Evolutionary conservation across 2,113 vertebrate species (phyloP), one percentile per base, ranked within the genome.

Genomic region (Clarias gariepinus): DNA sequence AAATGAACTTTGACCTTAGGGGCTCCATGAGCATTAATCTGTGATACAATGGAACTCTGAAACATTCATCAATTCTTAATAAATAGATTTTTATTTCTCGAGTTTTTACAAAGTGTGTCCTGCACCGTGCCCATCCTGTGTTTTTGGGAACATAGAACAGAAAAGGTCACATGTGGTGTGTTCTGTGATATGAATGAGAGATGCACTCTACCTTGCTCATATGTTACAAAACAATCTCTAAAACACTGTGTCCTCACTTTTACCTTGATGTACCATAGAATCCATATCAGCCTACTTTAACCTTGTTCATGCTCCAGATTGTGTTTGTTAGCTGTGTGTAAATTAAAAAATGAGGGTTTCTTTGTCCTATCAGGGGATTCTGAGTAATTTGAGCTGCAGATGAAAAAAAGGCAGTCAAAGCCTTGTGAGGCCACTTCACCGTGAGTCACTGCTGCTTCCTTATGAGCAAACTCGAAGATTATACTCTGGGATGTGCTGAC

Each of bases 321-420:
- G 41, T 73, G 57, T n/a, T 82, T 61, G 30, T 57, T 71, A 60
- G n/a, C 64, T 55, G 41, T 30, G 47, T 73, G 73, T 71, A 61
- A 57, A 30, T 57, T 61, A 64, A 74, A 63, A 86, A 86, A 57
- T 84, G 58, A 86, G 41, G 11, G 15, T 83, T 69, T 33, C 82
- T 64, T 79, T 21, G 23, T 86, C 36, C 84, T 30, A 69, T 86
- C 55, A 55, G 74, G 60, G 76, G 66, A 69, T 63, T 73, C 36
- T 33, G 30, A 63, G 74, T 86, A 66, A 81, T 87, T 89, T 86
- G 61, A 61, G 83, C 64, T 10, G 11, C 53, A 28, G 53, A 84
- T 33, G 74, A 82, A 58, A 88, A 47, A 86, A 69, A 52, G 58
- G 8, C 36, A 55, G 60, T 33, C 28, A 74, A 55, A 84, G 61